Conservation (phyloP, 2,797 vertebrate species). For the Mormyrus hasselquistii region DNA sequence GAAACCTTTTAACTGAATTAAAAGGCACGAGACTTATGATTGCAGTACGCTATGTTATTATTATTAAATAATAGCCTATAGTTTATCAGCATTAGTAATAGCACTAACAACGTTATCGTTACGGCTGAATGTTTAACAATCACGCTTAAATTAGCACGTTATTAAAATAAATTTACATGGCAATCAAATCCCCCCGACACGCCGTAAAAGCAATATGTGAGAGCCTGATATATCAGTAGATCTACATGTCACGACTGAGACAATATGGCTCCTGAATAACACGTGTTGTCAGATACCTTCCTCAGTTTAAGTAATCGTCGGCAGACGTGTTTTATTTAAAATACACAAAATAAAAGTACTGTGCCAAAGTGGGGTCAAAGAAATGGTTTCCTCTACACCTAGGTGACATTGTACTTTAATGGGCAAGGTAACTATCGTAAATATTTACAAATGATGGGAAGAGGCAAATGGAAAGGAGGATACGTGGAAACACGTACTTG, state of each 20-base stretch:
- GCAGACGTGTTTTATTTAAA: neutral
- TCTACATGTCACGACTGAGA: neutral
- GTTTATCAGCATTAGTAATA: neutral
- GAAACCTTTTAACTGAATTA: neutral
- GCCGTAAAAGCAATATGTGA: neutral
- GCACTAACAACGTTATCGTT: neutral
- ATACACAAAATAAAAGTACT: neutral
- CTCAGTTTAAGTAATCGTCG: neutral
- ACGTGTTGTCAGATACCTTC: neutral
- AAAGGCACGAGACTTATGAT: neutral
- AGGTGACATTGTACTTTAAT: constrained; percentile 8
- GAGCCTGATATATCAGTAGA: neutral
- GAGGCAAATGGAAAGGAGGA: neutral
- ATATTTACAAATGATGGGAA: neutral
- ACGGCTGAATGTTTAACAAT: neutral
- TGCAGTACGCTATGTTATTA: neutral
- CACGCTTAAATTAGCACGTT: neutral
- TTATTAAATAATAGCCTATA: neutral
- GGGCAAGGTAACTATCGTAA: neutral
- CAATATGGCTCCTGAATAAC: neutral
- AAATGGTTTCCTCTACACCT: neutral
- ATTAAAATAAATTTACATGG: constrained; percentile 1
- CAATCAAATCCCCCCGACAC: neutral
- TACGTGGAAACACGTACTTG: neutral
- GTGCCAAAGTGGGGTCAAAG: neutral